Percentiles rank a stretch among this genome's conserved stretches.
These are phyloP conservation scores for Meles meles DNA, from an alignment of 2,113 vertebrate genomes.

Conservation along the genomic window DNA sequence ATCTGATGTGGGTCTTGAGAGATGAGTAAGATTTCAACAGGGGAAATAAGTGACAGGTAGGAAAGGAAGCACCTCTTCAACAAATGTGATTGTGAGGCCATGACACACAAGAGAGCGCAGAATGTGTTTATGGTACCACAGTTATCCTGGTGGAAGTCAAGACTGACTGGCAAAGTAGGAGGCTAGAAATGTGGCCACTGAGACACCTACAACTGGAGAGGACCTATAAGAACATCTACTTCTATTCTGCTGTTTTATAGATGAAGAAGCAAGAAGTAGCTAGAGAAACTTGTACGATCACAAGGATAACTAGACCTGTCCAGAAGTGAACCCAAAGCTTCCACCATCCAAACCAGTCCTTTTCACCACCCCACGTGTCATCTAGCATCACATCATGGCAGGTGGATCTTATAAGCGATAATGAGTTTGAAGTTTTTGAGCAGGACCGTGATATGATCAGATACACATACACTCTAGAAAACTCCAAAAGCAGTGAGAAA, in stretches of 20 bases:
- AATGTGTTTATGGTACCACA: not conserved
- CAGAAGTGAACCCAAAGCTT: not conserved
- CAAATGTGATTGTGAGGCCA: not conserved
- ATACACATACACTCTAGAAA: not conserved
- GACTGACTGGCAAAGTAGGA: not conserved
- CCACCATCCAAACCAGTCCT: not conserved
- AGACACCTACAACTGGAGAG: not conserved
- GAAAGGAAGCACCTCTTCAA: not conserved
- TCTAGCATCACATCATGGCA: not conserved
- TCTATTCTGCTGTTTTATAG: not conserved
- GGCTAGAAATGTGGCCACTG: not conserved
- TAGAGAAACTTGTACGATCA: not conserved
- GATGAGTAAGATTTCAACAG: not conserved
- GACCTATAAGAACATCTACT: not conserved
- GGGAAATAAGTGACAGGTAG: not conserved
- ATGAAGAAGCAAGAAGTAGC: not conserved
- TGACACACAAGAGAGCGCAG: not conserved
- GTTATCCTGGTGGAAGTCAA: not conserved
- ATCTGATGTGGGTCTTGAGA: slow-evolving; percentile 15
- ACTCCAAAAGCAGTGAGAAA: not conserved
- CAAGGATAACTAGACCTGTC: not conserved
- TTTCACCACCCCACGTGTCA: not conserved
- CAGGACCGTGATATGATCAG: not conserved
- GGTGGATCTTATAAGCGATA: not conserved
- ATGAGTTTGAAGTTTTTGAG: not conserved